Evolutionary conservation across 1,140 invertebrate genomes (phyloP), one percentile per base, ranked within the genome.

Genomic region (Heterodera schachtii): DNA sequence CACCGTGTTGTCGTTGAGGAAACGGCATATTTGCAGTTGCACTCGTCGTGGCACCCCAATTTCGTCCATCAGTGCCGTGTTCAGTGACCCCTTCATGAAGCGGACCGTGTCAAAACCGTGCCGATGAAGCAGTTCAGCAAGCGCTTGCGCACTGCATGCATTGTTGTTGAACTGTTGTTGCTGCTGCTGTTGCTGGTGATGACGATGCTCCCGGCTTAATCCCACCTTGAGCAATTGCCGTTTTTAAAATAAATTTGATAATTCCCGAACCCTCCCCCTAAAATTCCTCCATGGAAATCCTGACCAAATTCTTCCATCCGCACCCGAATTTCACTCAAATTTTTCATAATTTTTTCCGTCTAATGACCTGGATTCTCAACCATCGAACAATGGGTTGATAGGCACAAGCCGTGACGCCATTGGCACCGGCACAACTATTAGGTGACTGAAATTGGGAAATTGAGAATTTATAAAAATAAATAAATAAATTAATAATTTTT

Each of bases 1-100:
- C 43, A 31, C 9, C 6, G 60, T 6, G 16, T 66, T 66, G 31
- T 78, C 76, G 46, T 78, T 70, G 21, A 78, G 69, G 41, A 31
- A 21, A 41, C 76, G 21, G 46, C 76, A 78, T 5, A 78, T 78
- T 49, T n/a, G n/a, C 69, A 78, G 64, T 46, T 78, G 76, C 2
- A 44, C 43, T 6, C 47, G 52, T 41, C 52, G 46, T n/a, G 73
- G 71, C n/a, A 81, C 31, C 13, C 64, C 80, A n/a, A 81, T 16
- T 31, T 81, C 80, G 46, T 71, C 70, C 80, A 81, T 78, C 43
- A 78, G 64, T 67, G 64, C 69, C 11, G 76, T 78, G 69, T 78
- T 78, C 69, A 78, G 47, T 44, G 76, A 69, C 3, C 76, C 76
- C 47, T 78, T 78, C 76, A 64, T 78, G 69, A 71, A 71, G 16